Evolutionary conservation across 2,797 vertebrate species (phyloP).

Genomic region (Prionace glauca): DNA sequence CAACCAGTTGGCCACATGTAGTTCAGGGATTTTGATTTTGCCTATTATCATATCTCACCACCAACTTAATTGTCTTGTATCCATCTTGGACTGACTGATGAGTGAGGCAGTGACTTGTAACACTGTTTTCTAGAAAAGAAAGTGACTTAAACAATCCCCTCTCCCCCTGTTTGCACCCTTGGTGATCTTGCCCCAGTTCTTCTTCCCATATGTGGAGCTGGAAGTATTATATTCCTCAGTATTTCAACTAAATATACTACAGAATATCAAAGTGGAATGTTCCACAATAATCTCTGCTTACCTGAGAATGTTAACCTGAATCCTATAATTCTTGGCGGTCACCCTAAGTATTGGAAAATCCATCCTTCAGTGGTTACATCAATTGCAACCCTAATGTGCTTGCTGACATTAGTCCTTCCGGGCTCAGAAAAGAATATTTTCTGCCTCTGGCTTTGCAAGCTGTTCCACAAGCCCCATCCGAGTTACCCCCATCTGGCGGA

Average conservation of each 20-base stretch:
- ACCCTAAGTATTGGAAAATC: neutral
- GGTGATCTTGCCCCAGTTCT: neutral
- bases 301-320: neutral
- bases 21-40: neutral
- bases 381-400: neutral
- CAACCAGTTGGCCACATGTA: neutral
- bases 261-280: neutral
- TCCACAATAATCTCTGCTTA: neutral
- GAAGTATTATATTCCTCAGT: neutral
- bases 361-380: neutral
- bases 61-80: neutral
- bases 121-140: neutral
- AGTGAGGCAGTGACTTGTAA: neutral
- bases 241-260: neutral
- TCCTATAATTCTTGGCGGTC: neutral
- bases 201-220: neutral
- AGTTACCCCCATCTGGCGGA: too few species aligned
- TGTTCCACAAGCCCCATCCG: neutral
- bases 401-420: neutral
- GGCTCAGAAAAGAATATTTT: neutral
- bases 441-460: neutral
- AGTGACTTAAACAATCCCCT: neutral
- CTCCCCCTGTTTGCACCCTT: neutral
- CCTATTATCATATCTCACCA: neutral
- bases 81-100: neutral